These are phyloP conservation scores for Rhagonycha lutea DNA, from an alignment of 2,888 invertebrate genomes.

Conservation along the genomic window DNA sequence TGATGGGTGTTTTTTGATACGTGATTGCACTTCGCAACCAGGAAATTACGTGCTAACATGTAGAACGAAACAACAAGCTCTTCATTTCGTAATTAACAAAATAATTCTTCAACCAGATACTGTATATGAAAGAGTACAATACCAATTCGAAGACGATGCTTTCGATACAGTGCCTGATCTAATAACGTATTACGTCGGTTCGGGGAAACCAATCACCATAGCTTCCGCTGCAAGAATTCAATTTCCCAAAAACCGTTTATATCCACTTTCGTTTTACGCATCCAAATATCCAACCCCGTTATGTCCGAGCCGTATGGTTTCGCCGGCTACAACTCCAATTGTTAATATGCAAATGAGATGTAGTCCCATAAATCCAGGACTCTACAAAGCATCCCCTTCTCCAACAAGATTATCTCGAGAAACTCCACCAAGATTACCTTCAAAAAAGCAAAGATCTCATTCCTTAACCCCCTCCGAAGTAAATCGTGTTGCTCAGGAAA, in stretches of 20 bases:
- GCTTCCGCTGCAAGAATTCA: constrained; percentile 88
- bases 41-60: constrained; percentile 95
- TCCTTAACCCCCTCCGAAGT: constrained; percentile 72
- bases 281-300: constrained; percentile 62
- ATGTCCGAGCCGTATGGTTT: constrained; percentile 55
- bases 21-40: constrained; percentile 91
- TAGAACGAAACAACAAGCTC: constrained; percentile 72
- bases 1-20: constrained; percentile 87
- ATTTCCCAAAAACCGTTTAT: constrained; percentile 80
- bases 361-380: constrained; percentile 49
- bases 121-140: constrained; percentile 89
- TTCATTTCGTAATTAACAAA: constrained; percentile 94
- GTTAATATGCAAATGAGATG: constrained; percentile 57
- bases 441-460: constrained; percentile 76
- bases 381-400: constrained; percentile 58
- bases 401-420: constrained; percentile 61
- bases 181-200: constrained; percentile 91
- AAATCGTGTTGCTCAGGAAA: constrained; percentile 58
- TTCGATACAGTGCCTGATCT: constrained; percentile 92
- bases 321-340: constrained; percentile 52
- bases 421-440: constrained; percentile 56
- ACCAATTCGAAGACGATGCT: constrained; percentile 91
- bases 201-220: constrained; percentile 85
- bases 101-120: constrained; percentile 79
- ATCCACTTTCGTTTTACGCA: constrained; percentile 76